These are phyloP conservation scores for Mesoligia furuncula DNA, from an alignment of 2,888 invertebrate species.

Conservation along the genomic window DNA sequence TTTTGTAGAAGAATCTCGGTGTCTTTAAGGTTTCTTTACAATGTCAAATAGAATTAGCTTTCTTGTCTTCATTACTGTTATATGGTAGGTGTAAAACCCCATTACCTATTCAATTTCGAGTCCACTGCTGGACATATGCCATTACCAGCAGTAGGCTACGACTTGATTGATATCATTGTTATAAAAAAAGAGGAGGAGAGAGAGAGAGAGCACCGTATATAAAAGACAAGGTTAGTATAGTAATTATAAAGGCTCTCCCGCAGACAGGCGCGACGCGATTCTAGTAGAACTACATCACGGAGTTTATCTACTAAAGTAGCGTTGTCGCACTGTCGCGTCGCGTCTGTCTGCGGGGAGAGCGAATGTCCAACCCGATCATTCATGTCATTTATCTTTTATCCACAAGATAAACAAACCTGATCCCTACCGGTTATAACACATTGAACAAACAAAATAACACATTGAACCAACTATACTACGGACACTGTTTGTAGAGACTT, in stretches of 20 bases:
- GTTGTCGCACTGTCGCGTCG: too few species aligned
- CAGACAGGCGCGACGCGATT: too few species aligned
- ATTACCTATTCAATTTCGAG: not conserved
- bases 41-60: not conserved
- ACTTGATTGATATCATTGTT: not conserved
- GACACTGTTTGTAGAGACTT: not conserved
- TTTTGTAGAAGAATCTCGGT: not conserved
- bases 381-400: slow-evolving; percentile 39
- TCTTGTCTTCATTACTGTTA: not conserved
- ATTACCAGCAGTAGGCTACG: not conserved
- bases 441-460: not conserved
- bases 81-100: too few species aligned
- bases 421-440: slow-evolving; percentile 2
- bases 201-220: slow-evolving; percentile 18
- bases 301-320: too few species aligned
- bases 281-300: too few species aligned
- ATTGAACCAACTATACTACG: not conserved
- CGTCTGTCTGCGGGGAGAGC: not conserved
- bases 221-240: slow-evolving; percentile 38
- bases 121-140: too few species aligned
- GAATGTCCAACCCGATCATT: slow-evolving; percentile 39
- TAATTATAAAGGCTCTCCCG: slow-evolving; percentile 8
- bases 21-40: not conserved
- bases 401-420: slow-evolving; percentile 36
- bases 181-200: slow-evolving; percentile 7